Evolutionary conservation across 2,888 invertebrate genomes (phyloP), one percentile per base, ranked within the genome.

Genomic region (Caenorhabditis sp.): DNA sequence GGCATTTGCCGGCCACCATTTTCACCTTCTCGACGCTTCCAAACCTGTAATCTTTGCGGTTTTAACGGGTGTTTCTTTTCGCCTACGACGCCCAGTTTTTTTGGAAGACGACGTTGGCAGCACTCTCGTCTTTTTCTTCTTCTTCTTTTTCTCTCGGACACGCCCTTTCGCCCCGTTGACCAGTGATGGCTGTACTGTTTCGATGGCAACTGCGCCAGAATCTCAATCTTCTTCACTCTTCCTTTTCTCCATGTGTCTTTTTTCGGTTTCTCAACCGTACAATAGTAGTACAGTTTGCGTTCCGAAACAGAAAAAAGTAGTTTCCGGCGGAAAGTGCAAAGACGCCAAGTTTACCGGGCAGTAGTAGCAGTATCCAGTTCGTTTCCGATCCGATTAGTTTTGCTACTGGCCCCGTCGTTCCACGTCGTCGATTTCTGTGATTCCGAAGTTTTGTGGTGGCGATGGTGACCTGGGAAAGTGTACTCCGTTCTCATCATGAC

Each of bases 21-120:
- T 24, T 52, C 53, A 43, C 50, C 32, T 43, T 65, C 65, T 27
- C 46, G 46, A 65, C 45, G 53, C 53, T 55, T 65, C 45, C 20
- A 55, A 65, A 65, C 65, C 53, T 65, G 65, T 65, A 65, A 65
- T 55, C 65, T 37, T 65, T 65, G 52, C 39, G 50, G 63, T 52
- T 63, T 63, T 63, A 32, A 53, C 53, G 50, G 50, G 37, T 58
- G 61, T 61, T 39, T 61, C 41, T 22, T 24, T 50, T 53, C 17
- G 27, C 11, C 4, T 15, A 20, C 37, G 52, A 53, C 22, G 52
- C 41, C 24, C 52, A 20, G 27, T 52, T 41, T 41, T 48, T 53
- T 35, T n/a, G n/a, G n/a, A n/a, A n/a, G n/a, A n/a, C 4, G 41
- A 46, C 43, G 13, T 35, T 27, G 30, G 30, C 37, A 48, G 24